These are phyloP conservation scores for Antedon mediterranea DNA, from an alignment of 53 echinoderm and acorn worm species.

Conservation along the genomic window DNA sequence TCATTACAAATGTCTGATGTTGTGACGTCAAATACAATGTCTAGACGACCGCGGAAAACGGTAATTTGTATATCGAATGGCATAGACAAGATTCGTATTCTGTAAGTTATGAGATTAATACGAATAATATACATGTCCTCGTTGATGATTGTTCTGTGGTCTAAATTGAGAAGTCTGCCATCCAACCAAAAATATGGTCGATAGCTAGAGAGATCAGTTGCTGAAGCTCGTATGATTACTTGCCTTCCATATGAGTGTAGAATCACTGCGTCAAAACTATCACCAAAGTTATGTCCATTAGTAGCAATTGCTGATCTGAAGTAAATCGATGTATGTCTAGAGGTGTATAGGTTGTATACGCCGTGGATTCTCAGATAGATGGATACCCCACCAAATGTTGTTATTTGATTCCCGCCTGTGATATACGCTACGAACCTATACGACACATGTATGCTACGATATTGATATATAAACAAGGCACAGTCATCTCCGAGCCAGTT, in stretches of 20 bases:
- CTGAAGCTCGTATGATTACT: slow-evolving; percentile 34
- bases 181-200: slow-evolving; percentile 39
- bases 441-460: neutral
- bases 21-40: slow-evolving; percentile 30
- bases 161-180: slow-evolving; percentile 16
- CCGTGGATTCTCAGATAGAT: slow-evolving; percentile 29
- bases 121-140: slow-evolving; percentile 23
- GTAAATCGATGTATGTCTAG: slow-evolving; percentile 16
- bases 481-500: slow-evolving; percentile 71
- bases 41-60: slow-evolving; percentile 32
- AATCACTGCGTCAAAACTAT: slow-evolving; percentile 55
- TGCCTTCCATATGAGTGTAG: slow-evolving; percentile 15
- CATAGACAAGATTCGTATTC: slow-evolving; percentile 20
- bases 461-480: slow-evolving; percentile 17
- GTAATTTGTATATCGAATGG: slow-evolving; percentile 29
- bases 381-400: slow-evolving; percentile 52
- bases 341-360: slow-evolving; percentile 31
- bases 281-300: slow-evolving; percentile 17
- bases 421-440: slow-evolving; percentile 10
- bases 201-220: neutral
- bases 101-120: slow-evolving; percentile 31
- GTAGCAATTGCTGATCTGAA: slow-evolving; percentile 39
- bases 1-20: slow-evolving; percentile 25
- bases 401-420: slow-evolving; percentile 33
- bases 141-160: slow-evolving; percentile 29